phyloP scores from a whole-genome alignment of 2,113 vertebrate genomes.

The Pelvicachromis taeniatus region DNA sequence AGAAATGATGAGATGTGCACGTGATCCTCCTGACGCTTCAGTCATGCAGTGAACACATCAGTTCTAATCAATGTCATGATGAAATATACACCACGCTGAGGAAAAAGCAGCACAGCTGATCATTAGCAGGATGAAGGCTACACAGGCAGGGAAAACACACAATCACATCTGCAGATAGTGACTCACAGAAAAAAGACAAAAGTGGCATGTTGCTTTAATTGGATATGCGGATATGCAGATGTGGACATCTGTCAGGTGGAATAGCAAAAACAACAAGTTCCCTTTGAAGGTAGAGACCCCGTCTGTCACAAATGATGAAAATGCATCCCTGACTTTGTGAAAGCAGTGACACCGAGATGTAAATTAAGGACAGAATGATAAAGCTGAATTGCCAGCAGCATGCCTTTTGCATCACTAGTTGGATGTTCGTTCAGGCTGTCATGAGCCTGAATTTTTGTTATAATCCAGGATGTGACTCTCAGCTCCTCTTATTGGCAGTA shows the following conservation, averaged over 20 bases:
- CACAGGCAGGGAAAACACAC: neutral
- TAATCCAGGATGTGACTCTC: neutral
- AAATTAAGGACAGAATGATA: neutral
- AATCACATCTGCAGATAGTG: neutral
- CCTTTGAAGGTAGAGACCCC: neutral
- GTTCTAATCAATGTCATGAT: neutral
- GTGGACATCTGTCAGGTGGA: neutral
- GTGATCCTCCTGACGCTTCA: neutral
- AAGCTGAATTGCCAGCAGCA: neutral
- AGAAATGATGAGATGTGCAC: neutral
- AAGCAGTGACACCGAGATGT: neutral
- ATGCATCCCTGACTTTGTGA: neutral
- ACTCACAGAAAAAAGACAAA: neutral
- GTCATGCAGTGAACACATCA: neutral
- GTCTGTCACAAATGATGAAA: conserved; percentile 2
- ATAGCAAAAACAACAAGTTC: neutral
- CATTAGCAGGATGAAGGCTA: neutral
- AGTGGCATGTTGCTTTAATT: neutral
- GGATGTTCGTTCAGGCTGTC: neutral
- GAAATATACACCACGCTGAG: neutral
- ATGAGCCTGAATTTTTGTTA: neutral
- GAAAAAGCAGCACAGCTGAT: neutral
- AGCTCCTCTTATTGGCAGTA: neutral
- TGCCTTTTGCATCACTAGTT: neutral
- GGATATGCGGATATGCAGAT: neutral